Evolutionary conservation across 1,140 invertebrate genomes (phyloP).

Genomic region (Drosophila watanabei): DNA sequence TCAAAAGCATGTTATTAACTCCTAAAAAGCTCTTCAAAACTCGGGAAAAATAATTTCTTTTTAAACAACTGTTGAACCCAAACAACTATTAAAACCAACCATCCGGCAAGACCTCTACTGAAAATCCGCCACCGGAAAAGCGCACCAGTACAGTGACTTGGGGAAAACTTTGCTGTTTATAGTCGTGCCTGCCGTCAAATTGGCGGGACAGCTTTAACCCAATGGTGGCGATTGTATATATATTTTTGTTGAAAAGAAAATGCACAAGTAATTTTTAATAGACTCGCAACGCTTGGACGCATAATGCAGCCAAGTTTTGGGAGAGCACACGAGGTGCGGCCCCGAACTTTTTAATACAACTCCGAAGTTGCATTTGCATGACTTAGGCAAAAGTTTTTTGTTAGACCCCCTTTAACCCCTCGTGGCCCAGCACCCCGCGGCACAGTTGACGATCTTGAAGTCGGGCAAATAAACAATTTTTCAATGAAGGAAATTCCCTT

Average conservation of each 20-base stretch:
- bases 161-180: conserved; percentile 34
- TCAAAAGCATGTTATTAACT: neutral
- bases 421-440: neutral
- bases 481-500: conserved; percentile 69
- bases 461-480: conserved; percentile 80
- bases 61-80: conserved; percentile 11
- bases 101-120: conserved; percentile 4
- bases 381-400: conserved; percentile 73
- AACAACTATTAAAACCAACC: conserved; percentile 25
- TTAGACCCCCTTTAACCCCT: conserved; percentile 24
- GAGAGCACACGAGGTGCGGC: conserved; percentile 38
- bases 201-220: conserved; percentile 38
- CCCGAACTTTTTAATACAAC: conserved; percentile 71
- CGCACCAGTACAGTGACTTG: conserved; percentile 18
- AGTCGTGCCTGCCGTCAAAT: conserved; percentile 26
- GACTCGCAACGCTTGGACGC: conserved; percentile 66
- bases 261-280: conserved; percentile 74
- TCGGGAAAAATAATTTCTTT: neutral
- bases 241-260: conserved; percentile 33
- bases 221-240: conserved; percentile 39
- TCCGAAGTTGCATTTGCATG: conserved; percentile 76
- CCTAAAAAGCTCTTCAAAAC: neutral
- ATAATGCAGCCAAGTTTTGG: conserved; percentile 61
- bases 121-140: conserved; percentile 22
- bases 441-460: conserved; percentile 54